These are phyloP conservation scores for Mastomys natalensis DNA, from an alignment of 2,113 vertebrate genomes.

Conservation along the genomic window DNA sequence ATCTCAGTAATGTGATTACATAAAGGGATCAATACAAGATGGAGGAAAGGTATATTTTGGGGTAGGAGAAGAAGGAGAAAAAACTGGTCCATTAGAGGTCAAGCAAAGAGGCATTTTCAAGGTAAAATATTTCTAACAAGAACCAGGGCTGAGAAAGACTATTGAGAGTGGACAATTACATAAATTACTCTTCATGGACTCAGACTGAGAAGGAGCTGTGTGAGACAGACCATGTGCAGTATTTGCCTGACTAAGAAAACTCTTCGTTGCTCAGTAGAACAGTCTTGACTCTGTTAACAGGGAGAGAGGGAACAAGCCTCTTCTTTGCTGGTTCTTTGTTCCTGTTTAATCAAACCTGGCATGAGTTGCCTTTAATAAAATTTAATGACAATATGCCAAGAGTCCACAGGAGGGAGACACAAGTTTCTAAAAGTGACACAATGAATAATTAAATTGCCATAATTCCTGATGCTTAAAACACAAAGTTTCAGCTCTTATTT, in stretches of 20 bases:
- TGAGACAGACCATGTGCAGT: not conserved
- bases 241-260: too few species aligned
- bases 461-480: not conserved
- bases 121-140: conserved; percentile 46
- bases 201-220: not conserved
- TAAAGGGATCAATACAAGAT: conserved; percentile 8
- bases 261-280: not conserved
- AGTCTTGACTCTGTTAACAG: not conserved
- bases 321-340: not conserved
- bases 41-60: conserved; percentile 20
- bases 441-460: conserved; percentile 9
- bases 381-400: not conserved
- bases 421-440: conserved; percentile 18
- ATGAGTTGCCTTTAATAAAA: not conserved
- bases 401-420: conserved; percentile 53
- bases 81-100: not conserved
- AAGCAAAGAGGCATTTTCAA: conserved; percentile 25
- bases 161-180: not conserved
- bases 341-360: not conserved
- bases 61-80: not conserved
- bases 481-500: not conserved
- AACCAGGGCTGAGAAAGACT: not conserved
- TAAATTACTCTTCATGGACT: not conserved
- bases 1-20: conserved; percentile 28
- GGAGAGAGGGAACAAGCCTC: not conserved